Base-by-base conservation (phyloP, 2,797 vertebrate species). In the Todus mexicanus region DNA sequence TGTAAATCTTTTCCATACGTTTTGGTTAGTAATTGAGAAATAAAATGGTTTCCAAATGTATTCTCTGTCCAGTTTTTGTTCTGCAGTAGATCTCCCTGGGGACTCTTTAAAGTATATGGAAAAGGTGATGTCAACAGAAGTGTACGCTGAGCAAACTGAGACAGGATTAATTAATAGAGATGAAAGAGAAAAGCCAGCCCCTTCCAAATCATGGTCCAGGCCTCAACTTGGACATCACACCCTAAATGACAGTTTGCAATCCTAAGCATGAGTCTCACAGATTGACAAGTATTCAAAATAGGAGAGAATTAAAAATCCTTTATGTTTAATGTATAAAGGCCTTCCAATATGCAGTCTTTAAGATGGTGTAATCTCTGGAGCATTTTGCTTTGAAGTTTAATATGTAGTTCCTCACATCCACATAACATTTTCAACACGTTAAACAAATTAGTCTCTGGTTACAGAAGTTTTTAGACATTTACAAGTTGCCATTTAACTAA, bases 31-130 rank as follows among this genome's bases (percentile, higher is more conserved):
- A 98, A 98, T 98, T 98, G 98, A 98, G 97, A 98, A 98, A 98
- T 98, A 97, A 98, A 98, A 98, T 98, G 97, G 97, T 98, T 98
- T 98, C 98, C 98, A 98, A 98, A 98, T 98, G 98, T 98, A 97
- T 96, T 97, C 97, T 97, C 96, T 97, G 97, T 98, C 98, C 97
- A 97, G 97, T 97, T 97, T 96, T 97, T 97, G 96, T 97, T 97
- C 97, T 97, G 97, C 96, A 95, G 96, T 97, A 85, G 95, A 92
- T 98, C 92, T 97, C 98, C 97, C 98, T 53, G 31, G 98, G 97
- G 98, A 97, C 97, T 98, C 97, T 97, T 98, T 98, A 98, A 98
- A 98, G 97, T 97, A 96, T 98, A 97, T 97, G 96, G 97, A 98
- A 97, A 98, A 98, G 97, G 97, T 98, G 97, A 98, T 98, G 98